Base-by-base conservation (phyloP, 2,113 vertebrate species). In the Pogonocichla stellata region DNA sequence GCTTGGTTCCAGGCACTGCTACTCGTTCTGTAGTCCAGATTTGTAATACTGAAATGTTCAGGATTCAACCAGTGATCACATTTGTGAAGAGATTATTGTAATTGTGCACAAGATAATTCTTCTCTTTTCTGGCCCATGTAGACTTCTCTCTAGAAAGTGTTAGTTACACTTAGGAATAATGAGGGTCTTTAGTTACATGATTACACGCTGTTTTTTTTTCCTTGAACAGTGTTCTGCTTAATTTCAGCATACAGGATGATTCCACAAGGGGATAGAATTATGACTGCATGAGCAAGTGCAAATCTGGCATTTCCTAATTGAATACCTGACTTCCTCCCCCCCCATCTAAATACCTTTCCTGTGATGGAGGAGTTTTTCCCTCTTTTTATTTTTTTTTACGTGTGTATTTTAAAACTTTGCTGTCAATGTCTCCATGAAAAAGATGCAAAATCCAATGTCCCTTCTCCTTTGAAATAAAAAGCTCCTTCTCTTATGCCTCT, bases 191-290 rank as follows among this genome's bases (percentile, higher is more conserved):
- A 88, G 57, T 92, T 86, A 34, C 8, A 11, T 66, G 60, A 84
- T 86, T 83, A 61, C 12, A 8, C 75, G 61, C 6, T 80, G 20
- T 0, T 31, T 65, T 84, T 74, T 73, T 64, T 61, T 9, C 31
- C 82, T 24, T 14, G 7, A 62, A 62, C n/a, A 72, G 19, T 7
- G 1, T 87, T 87, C 73, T 89, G 36, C 31, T 61, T 87, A 71
- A 81, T 95, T 93, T 95, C 65, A 79, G 53, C 17, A 15, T 33
- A 19, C 18, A 79, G 61, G 40, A 47, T 84, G 40, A 71, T 91
- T 48, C 47, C 95, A 85, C 73, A 45, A 65, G 80, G 77, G 69
- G 16, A 74, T 23, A 69, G 69, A 92, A 93, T 95, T 95, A 79
- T 33, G 31, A 43, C 65, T 91, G 80, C 73, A 53, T 72, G 80